Conservation (phyloP, 2,797 vertebrate genomes). For the Pyrocephalus nanus region DNA sequence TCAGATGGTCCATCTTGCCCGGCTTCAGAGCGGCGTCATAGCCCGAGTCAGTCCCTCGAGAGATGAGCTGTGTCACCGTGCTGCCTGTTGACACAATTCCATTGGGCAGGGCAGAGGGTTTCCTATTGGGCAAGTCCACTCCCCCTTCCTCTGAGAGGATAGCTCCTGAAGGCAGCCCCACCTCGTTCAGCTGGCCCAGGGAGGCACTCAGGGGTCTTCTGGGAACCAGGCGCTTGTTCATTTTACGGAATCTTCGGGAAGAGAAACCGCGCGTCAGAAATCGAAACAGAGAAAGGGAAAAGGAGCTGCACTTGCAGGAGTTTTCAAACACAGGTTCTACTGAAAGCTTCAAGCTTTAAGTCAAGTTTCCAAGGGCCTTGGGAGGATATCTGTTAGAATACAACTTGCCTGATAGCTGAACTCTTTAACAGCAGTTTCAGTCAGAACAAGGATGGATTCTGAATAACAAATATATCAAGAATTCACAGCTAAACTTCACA, state of each 20-base stretch:
- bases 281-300: not conserved
- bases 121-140: slow-evolving; percentile 85
- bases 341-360: not conserved
- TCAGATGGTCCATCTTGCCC: slow-evolving; percentile 88
- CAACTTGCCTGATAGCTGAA: not conserved
- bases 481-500: not conserved
- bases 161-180: slow-evolving; percentile 84
- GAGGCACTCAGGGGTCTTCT: slow-evolving; percentile 86
- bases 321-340: not conserved
- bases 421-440: not conserved
- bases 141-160: slow-evolving; percentile 89
- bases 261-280: not conserved
- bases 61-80: slow-evolving; percentile 88
- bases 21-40: slow-evolving; percentile 89
- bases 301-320: not conserved
- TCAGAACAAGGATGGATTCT: not conserved
- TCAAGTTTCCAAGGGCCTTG: not conserved
- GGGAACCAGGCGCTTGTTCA: slow-evolving; percentile 94
- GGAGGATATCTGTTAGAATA: not conserved
- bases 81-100: slow-evolving; percentile 83
- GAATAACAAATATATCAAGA: not conserved
- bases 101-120: slow-evolving; percentile 88
- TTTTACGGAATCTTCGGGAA: slow-evolving; percentile 91
- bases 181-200: slow-evolving; percentile 84
- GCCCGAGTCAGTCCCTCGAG: slow-evolving; percentile 87